Evolutionary conservation across 2,797 vertebrate genomes (phyloP).

Genomic region (Pangasius macronema): DNA sequence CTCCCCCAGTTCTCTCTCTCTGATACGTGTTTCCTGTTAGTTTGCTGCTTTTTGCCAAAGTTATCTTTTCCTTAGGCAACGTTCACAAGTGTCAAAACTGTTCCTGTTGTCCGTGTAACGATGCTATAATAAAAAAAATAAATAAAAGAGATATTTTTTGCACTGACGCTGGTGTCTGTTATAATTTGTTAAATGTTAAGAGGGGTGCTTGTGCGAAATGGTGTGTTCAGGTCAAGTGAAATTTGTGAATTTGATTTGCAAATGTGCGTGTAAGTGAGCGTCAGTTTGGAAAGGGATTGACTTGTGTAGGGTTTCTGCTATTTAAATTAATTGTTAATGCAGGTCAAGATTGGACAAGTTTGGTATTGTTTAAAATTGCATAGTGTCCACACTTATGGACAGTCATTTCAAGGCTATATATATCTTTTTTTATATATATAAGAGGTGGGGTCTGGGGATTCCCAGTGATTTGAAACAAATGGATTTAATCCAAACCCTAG

Average conservation of each 20-base stretch:
- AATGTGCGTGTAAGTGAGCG: neutral
- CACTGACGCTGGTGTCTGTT: slow-evolving; percentile 41
- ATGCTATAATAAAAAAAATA: slow-evolving; percentile 58
- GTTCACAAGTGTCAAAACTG: slow-evolving; percentile 48
- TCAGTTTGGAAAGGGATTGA: neutral
- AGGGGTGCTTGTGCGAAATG: neutral
- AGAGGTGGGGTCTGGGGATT: too few species aligned
- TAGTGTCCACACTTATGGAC: too few species aligned
- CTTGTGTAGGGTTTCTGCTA: neutral
- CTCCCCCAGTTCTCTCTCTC: slow-evolving; percentile 33
- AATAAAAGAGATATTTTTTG: slow-evolving; percentile 68
- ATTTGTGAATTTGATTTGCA: neutral
- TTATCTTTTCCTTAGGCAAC: slow-evolving; percentile 54
- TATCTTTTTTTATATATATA: too few species aligned
- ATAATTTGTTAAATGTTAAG: neutral
- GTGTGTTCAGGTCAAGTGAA: neutral
- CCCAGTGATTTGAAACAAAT: too few species aligned
- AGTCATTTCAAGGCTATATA: too few species aligned
- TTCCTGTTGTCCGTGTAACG: slow-evolving; percentile 57
- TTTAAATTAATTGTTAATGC: neutral
- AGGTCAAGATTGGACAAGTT: neutral
- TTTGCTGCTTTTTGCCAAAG: slow-evolving; percentile 60
- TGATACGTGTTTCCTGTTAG: slow-evolving; percentile 44
- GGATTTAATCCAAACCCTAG: neutral
- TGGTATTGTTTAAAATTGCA: neutral